phyloP scores from a whole-genome alignment of 1,140 invertebrate species.

The Ooceraea biroi region DNA sequence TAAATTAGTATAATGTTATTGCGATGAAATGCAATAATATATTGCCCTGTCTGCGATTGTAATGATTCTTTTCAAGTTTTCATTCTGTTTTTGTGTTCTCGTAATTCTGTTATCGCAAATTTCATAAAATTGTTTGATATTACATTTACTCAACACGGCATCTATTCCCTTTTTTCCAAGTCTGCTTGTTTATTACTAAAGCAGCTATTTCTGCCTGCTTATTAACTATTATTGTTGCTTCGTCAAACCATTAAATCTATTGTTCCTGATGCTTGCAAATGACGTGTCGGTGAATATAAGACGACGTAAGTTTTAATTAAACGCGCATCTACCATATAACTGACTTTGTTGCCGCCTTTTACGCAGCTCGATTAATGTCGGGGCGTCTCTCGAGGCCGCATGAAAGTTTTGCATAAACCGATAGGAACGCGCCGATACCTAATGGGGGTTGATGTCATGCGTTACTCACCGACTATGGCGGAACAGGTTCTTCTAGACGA shows the following conservation, averaged over 20 bases:
- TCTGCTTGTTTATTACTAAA: no score
- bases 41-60: background rate
- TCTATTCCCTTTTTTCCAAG: no score
- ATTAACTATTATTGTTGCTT: background rate
- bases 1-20: background rate
- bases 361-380: background rate
- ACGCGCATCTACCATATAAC: background rate
- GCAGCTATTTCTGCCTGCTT: no score
- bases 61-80: background rate
- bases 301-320: slow-evolving; percentile 12
- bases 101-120: background rate
- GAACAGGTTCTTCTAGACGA: slow-evolving; percentile 55
- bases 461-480: slow-evolving; percentile 62
- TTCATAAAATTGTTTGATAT: background rate
- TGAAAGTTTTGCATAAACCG: slow-evolving; percentile 50
- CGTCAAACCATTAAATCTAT: background rate
- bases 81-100: background rate
- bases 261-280: background rate
- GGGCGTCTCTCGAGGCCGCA: slow-evolving; percentile 32
- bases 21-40: background rate
- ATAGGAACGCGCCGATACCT: slow-evolving; percentile 22
- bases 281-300: background rate
- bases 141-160: background rate
- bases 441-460: slow-evolving; percentile 67
- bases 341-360: slow-evolving; percentile 21